A percentile compares a stretch with the other conserved stretches of the same genome.
phyloP scores from a whole-genome alignment of 1,140 invertebrate species.

The Solenopsis invicta region DNA sequence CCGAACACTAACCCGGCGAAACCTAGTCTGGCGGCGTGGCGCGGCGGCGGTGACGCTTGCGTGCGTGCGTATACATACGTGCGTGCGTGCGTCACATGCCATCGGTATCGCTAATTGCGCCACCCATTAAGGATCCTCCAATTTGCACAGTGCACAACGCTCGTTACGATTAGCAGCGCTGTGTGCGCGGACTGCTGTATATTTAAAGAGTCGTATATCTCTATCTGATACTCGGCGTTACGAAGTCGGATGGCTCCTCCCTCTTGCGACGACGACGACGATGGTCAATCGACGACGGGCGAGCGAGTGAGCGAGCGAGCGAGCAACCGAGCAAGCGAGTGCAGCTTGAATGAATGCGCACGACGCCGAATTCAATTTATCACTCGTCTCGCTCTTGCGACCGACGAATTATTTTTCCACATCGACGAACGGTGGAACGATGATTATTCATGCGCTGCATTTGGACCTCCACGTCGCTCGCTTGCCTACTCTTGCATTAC shows the following conservation, averaged over 20 bases:
- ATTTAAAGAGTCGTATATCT: conserved; percentile 73
- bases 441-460: conserved; percentile 26
- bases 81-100: conserved; percentile 68
- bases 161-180: conserved; percentile 69
- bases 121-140: conserved; percentile 76
- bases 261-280: background rate
- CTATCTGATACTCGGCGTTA: background rate
- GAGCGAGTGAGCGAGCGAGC: background rate
- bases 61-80: background rate
- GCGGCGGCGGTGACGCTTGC: background rate
- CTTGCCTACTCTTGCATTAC: background rate
- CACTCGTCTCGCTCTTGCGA: conserved; percentile 12
- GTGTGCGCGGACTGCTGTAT: conserved; percentile 45
- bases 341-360: background rate
- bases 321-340: background rate
- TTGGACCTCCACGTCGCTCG: background rate
- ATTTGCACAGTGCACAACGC: conserved; percentile 74
- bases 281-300: conserved; percentile 24
- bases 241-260: background rate
- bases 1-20: background rate
- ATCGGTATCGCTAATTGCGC: conserved; percentile 76
- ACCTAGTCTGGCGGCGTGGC: background rate
- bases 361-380: conserved; percentile 61
- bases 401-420: conserved; percentile 45
- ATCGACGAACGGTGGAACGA: background rate